These are phyloP conservation scores for Drosophila ezoana DNA, from an alignment of 2,888 invertebrate genomes.

Conservation along the genomic window DNA sequence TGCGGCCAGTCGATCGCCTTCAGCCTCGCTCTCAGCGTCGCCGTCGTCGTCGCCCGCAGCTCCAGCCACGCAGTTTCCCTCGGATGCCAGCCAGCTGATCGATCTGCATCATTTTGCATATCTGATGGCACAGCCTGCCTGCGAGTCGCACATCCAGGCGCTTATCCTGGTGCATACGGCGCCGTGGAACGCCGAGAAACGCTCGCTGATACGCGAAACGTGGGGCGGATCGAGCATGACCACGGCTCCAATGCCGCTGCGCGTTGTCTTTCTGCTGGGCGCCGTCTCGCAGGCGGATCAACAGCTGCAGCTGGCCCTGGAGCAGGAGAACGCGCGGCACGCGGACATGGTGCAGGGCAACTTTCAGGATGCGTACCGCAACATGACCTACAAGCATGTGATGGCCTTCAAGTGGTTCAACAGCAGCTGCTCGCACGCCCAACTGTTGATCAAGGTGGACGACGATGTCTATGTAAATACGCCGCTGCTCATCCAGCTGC, in stretches of 20 bases:
- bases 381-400: constrained; percentile 93
- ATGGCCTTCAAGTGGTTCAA: constrained; percentile 92
- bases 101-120: constrained; percentile 88
- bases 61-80: neutral
- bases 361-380: constrained; percentile 91
- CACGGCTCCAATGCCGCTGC: constrained; percentile 85
- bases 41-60: neutral
- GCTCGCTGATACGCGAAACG: constrained; percentile 89
- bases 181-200: constrained; percentile 88
- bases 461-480: constrained; percentile 92
- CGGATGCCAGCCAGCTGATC: constrained; percentile 84
- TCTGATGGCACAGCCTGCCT: constrained; percentile 87
- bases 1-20: constrained; percentile 9
- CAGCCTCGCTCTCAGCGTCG: neutral
- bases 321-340: constrained; percentile 86
- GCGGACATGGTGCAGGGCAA: constrained; percentile 91
- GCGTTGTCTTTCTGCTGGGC: constrained; percentile 90
- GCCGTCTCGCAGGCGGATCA: constrained; percentile 84
- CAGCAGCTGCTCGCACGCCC: constrained; percentile 89
- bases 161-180: constrained; percentile 90
- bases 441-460: constrained; percentile 90
- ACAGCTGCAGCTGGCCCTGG: constrained; percentile 82
- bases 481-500: constrained; percentile 87
- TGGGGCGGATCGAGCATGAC: constrained; percentile 88
- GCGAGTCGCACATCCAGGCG: constrained; percentile 86